phyloP scores from a whole-genome alignment of 2,888 invertebrate species.

The Archips crataeganus region DNA sequence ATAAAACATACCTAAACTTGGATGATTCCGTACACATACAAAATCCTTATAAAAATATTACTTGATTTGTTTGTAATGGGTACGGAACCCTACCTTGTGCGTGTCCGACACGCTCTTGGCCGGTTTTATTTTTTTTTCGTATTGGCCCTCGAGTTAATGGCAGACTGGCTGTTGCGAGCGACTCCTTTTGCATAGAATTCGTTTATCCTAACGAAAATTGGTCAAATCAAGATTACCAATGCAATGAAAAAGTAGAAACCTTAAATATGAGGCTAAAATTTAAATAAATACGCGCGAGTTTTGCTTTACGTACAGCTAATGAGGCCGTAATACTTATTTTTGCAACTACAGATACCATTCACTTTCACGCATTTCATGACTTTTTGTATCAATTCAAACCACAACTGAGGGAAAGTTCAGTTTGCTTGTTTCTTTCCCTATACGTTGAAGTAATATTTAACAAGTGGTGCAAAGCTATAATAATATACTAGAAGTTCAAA shows the following conservation, averaged over 20 bases:
- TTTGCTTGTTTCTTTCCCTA: neutral
- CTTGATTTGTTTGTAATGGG: too few species aligned
- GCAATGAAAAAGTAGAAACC: neutral
- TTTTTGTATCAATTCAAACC: slow-evolving; percentile 18
- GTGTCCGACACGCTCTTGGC: too few species aligned
- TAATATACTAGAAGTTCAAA: neutral
- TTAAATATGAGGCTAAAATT: neutral
- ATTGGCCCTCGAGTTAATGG: too few species aligned
- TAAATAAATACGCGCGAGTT: neutral
- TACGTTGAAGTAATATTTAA: neutral
- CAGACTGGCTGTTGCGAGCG: too few species aligned
- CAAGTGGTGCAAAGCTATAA: neutral
- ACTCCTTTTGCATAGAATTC: too few species aligned
- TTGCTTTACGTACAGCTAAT: neutral
- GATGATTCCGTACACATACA: too few species aligned
- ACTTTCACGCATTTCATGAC: slow-evolving; percentile 3
- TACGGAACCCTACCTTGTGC: too few species aligned
- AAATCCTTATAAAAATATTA: too few species aligned
- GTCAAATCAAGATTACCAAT: neutral
- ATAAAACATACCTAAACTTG: too few species aligned
- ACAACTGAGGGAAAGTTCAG: slow-evolving; percentile 15
- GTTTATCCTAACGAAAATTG: neutral
- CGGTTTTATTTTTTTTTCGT: too few species aligned
- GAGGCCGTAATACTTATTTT: neutral
- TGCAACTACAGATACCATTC: neutral